These are phyloP conservation scores for Paralinhomoeus sp. DNA, from an alignment of 2,888 invertebrate species.

Conservation along the genomic window DNA sequence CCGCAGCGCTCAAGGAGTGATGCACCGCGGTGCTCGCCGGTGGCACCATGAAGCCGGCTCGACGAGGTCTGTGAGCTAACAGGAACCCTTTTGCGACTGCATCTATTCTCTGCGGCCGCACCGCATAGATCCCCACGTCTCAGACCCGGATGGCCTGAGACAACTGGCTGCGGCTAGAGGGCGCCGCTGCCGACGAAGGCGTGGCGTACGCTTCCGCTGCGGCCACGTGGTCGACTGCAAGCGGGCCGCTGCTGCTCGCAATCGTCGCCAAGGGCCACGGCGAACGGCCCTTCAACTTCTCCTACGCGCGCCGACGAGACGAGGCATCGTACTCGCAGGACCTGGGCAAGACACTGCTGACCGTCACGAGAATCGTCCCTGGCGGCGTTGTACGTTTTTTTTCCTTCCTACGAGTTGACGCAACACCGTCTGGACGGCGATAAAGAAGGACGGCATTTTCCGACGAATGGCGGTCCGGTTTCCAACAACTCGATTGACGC, in stretches of 20 bases:
- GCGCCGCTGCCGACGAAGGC: slow-evolving; percentile 33
- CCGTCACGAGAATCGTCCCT: slow-evolving; percentile 43
- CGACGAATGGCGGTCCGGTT: slow-evolving; percentile 2
- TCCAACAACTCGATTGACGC: too few relatives aligned
- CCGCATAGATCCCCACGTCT: too few relatives aligned
- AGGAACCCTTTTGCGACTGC: too few relatives aligned
- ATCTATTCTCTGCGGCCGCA: too few relatives aligned
- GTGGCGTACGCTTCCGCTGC: slow-evolving; percentile 58
- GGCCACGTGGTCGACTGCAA: slow-evolving; percentile 60
- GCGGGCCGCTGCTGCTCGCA: slow-evolving; percentile 49
- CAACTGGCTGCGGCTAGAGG: slow-evolving; percentile 42
- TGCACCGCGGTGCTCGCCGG: slow-evolving; percentile 64
- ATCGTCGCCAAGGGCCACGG: slow-evolving; percentile 51
- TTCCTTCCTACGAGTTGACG: too few relatives aligned
- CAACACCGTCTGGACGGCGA: slow-evolving; percentile 40
- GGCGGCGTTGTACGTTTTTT: slow-evolving; percentile 86
- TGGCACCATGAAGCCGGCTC: slow-evolving; percentile 89
- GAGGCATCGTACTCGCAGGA: too few relatives aligned
- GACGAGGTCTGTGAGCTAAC: too few relatives aligned
- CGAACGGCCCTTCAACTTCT: slow-evolving; percentile 47
- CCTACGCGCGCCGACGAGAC: slow-evolving; percentile 41
- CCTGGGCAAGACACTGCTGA: slow-evolving; percentile 34
- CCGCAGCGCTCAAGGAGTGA: slow-evolving; percentile 25
- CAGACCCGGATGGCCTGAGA: slow-evolving; percentile 28
- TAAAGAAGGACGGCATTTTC: slow-evolving; percentile 7